A percentile compares a stretch with the other conserved stretches of the same genome.
phyloP scores from a whole-genome alignment of 1,140 invertebrate species.

The Lasaia peninsularis region DNA sequence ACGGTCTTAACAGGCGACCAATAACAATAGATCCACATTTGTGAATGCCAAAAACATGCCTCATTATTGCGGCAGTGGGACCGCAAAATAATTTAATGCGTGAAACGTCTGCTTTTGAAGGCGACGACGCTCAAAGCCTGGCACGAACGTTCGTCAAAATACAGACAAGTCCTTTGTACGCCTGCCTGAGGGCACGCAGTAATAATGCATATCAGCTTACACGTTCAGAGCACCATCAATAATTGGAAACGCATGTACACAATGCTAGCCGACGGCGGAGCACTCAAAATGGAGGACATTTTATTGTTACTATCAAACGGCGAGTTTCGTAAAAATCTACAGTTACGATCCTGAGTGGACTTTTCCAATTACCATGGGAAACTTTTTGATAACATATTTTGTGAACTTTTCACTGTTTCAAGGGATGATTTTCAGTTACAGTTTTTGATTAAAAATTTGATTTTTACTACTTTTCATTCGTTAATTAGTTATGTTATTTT shows the following conservation, averaged over 20 bases:
- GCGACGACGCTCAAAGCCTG: constrained; percentile 19
- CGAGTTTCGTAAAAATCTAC: background rate
- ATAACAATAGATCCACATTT: background rate
- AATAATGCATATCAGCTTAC: constrained; percentile 29
- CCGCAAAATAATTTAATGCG: constrained; percentile 20
- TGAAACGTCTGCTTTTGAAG: constrained; percentile 25
- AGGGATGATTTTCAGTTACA: too few species aligned
- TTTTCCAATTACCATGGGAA: too few species aligned
- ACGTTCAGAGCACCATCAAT: constrained; percentile 26
- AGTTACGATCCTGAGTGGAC: background rate
- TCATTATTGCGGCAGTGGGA: background rate
- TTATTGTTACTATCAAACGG: background rate
- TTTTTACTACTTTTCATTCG: too few species aligned
- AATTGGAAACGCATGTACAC: constrained; percentile 22
- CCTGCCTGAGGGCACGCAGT: constrained; percentile 21
- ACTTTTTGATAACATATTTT: too few species aligned
- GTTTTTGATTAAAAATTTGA: too few species aligned
- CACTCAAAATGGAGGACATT: constrained; percentile 1
- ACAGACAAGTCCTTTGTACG: constrained; percentile 27
- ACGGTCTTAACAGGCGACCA: too few species aligned
- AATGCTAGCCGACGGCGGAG: constrained; percentile 5
- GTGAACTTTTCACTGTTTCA: too few species aligned
- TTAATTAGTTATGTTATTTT: too few species aligned
- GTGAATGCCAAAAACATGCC: background rate
- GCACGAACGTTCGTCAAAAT: constrained; percentile 19